Base-by-base conservation (phyloP, 2,797 vertebrate species). In the Enteromius trimaculatus region DNA sequence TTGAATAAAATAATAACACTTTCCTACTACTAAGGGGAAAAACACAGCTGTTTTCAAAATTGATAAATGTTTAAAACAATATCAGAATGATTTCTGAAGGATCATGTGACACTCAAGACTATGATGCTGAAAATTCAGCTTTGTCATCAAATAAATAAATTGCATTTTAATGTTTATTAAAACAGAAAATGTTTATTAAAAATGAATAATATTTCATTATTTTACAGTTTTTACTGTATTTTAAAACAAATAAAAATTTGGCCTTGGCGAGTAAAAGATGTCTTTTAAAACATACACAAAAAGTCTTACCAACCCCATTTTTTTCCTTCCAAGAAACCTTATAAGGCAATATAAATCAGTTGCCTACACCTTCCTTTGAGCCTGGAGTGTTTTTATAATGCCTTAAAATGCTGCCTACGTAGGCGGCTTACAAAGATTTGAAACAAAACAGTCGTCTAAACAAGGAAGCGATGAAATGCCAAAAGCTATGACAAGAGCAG, bases 391-490 rank as follows among this genome's bases (percentile, higher is more conserved):
- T 34, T 51, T 34, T 23, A 58, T 37, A 42, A 31, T 29, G 55
- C 16, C 4, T 62, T 60, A 29, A 47, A 78, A 44, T 5, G 6
- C 23, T 51, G 55, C 42, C 44, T 75, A 75, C 7, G 0, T 51
- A 26, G 16, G 19, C 60, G 16, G 31, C 60, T 53, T 47, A 42
- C 51, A 17, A 8, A 4, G 29, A 75, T 21, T 66, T 51, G 44
- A 66, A 66, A 64, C 19, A 26, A 65, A 75, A 49, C 39, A 75
- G 34, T 9, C 53, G 37, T 34, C 51, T 62, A 69, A 83, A 77
- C 72, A 77, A 78, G 74, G 53, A 83, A 78, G 21, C 26, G 39
- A 26, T 13, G 29, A 69, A 68, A 81, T 53, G 80, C 16, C 44
- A 82, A 66, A 77, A 9, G 11, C 37, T 14, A 70, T 19, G 62